Evolutionary conservation across 1,140 invertebrate genomes (phyloP).

Genomic region (Bombus impatiens): DNA sequence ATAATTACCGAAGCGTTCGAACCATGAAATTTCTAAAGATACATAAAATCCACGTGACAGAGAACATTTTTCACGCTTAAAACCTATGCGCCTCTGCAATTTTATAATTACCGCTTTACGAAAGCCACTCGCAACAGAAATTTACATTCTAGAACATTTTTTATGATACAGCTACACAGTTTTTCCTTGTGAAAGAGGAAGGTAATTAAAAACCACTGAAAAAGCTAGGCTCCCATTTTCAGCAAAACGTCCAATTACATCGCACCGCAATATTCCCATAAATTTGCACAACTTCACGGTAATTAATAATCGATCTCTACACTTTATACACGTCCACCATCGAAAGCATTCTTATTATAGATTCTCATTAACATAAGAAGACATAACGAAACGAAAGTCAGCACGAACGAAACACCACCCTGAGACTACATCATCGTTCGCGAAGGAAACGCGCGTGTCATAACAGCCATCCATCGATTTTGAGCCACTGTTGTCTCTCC

Average conservation of each 20-base stretch:
- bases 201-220: background rate
- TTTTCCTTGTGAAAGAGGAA: background rate
- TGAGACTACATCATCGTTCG: background rate
- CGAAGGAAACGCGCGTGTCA: constrained; percentile 6
- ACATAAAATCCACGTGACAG: too few relatives aligned
- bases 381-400: background rate
- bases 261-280: too few relatives aligned
- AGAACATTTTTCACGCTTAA: background rate
- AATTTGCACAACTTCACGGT: background rate
- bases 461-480: constrained; percentile 24
- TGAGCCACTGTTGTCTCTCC: background rate
- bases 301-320: background rate
- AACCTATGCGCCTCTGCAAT: background rate
- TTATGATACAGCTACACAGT: background rate
- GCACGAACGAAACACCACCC: background rate
- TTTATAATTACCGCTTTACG: background rate
- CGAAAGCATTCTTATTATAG: background rate
- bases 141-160: background rate
- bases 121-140: background rate
- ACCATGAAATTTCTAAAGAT: background rate
- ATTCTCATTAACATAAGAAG: background rate
- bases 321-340: background rate
- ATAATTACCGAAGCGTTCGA: background rate
- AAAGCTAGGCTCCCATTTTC: background rate
- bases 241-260: background rate